Conservation (phyloP, 2,888 invertebrate genomes). For the Spilosoma lubricipeda region DNA sequence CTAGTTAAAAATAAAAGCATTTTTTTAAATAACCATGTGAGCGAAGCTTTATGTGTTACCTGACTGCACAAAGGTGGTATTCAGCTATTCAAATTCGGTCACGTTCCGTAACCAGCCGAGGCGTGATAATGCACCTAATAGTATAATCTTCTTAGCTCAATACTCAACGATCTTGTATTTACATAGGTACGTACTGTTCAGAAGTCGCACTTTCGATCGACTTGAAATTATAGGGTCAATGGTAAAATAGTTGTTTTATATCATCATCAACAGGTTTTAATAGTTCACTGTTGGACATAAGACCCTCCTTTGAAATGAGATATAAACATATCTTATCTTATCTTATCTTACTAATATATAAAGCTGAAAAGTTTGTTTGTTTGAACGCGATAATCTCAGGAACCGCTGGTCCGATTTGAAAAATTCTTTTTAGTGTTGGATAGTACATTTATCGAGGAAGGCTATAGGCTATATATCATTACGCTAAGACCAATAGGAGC, state of each 20-base stretch:
- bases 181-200: slow-evolving; percentile 9
- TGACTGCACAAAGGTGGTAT: slow-evolving; percentile 28
- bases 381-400: no score
- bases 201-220: slow-evolving; percentile 16
- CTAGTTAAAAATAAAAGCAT: neutral
- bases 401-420: no score
- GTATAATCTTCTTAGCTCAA: slow-evolving; percentile 25
- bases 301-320: no score
- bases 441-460: no score
- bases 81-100: slow-evolving; percentile 55
- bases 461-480: no score
- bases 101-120: slow-evolving; percentile 40
- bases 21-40: slow-evolving; percentile 6
- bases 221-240: neutral
- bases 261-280: no score
- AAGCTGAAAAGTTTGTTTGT: no score
- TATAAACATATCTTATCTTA: no score
- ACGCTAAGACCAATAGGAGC: no score
- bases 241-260: neutral
- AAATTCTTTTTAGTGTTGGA: no score
- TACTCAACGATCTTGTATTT: slow-evolving; percentile 13
- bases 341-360: no score
- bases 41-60: slow-evolving; percentile 8
- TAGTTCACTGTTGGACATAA: no score
- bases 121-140: slow-evolving; percentile 49